These are phyloP conservation scores for Ctenomys sociabilis DNA, from an alignment of 2,113 vertebrate species.

Conservation along the genomic window DNA sequence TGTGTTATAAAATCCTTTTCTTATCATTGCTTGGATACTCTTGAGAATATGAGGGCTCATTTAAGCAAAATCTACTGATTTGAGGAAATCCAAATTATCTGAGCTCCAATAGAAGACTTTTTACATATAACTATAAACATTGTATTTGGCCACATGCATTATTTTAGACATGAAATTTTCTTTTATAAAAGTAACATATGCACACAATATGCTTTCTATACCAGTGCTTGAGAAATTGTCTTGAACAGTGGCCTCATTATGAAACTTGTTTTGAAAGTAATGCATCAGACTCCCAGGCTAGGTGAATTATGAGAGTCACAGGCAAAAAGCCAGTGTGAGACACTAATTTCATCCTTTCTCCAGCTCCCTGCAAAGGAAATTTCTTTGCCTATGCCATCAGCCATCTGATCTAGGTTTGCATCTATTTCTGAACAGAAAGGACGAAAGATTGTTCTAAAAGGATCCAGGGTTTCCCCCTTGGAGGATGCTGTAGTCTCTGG, in stretches of 20 bases:
- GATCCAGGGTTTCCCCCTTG: not conserved
- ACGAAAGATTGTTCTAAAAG: not conserved
- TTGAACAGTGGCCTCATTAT: not conserved
- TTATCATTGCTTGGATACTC: not conserved
- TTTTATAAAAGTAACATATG: slow-evolving; percentile 24
- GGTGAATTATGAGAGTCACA: not conserved
- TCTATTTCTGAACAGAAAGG: slow-evolving; percentile 52
- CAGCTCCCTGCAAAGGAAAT: slow-evolving; percentile 23
- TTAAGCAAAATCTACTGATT: not conserved
- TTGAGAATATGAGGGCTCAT: not conserved
- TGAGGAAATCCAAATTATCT: slow-evolving; percentile 40
- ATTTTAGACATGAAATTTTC: slow-evolving; percentile 8
- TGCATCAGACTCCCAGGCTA: not conserved
- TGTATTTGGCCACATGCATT: not conserved
- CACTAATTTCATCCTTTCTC: not conserved
- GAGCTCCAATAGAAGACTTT: not conserved
- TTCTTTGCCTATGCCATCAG: not conserved
- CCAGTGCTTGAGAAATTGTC: not conserved
- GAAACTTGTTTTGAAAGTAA: slow-evolving; percentile 18
- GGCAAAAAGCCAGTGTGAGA: not conserved
- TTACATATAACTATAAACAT: not conserved
- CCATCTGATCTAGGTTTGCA: not conserved
- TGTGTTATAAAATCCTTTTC: not conserved
- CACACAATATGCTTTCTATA: not conserved
- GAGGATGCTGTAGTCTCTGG: not conserved